Base-by-base conservation (phyloP, 92 coral and sea anemone genomes). In the Actinernus sp. region DNA sequence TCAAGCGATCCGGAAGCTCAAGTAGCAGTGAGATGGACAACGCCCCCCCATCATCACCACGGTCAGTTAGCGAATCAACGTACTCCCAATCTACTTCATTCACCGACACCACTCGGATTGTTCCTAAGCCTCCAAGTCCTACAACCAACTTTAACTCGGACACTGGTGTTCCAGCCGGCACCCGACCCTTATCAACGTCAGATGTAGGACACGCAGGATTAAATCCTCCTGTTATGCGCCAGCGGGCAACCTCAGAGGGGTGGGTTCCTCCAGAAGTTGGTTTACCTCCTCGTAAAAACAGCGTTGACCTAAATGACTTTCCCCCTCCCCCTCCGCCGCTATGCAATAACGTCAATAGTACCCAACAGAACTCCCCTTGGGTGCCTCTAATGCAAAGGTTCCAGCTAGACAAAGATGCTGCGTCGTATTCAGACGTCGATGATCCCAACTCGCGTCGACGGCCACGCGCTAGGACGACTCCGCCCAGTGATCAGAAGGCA, bases 301-400 rank as follows among this genome's bases (percentile, higher is more conserved):
- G 60, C 69, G 44, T 54, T 64, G 87, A 81, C 46, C 63, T 49
- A 58, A 69, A 63, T 52, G 91, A 85, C 61, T 85, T 85, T 44
- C 91, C 91, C n/a, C 86, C 89, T 4, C 88, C 82, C 31, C 82
- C 95, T 27, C 92, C 91, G 49, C 73, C 92, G 22, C 38, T 78
- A 44, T 55, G 58, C 56, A 57, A 76, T 59, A 32, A 56, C 73
- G 51, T 78, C 27, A 34, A 34, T 61, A 26, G 41, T 23, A 43
- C 60, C 24, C 77, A 74, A 55, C 78, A 73, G 63, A 82, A 76
- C 43, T 90, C 89, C 65, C 89, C 91, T 28, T 90, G 97, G 97
- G 92, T 90, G 11, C 97, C 97, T 16, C 89, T 90, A 18, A 53
- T 88, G 58, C 86, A 79, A 49, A 66, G 97, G 34, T 90, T 90